These are phyloP conservation scores for Sebastes fasciatus DNA, from an alignment of 2,113 vertebrate genomes.

Conservation along the genomic window DNA sequence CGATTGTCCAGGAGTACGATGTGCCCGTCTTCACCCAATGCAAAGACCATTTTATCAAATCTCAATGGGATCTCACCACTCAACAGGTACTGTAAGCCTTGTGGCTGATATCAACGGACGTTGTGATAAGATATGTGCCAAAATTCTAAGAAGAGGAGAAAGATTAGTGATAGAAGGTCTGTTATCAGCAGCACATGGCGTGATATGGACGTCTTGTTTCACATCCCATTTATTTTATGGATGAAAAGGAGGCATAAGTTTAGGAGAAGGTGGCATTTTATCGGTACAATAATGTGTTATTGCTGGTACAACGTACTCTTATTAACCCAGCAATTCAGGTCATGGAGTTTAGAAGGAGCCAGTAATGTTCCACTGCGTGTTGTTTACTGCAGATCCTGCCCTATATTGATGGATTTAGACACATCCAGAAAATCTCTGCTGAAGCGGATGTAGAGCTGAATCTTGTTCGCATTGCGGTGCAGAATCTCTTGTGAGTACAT, in stretches of 20 bases:
- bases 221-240: not conserved
- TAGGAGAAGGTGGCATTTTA: not conserved
- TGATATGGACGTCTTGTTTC: not conserved
- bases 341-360: not conserved
- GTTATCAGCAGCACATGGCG: slow-evolving; percentile 24
- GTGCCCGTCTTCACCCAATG: slow-evolving; percentile 95
- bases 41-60: slow-evolving; percentile 94
- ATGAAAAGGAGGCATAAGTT: slow-evolving; percentile 7
- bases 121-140: not conserved
- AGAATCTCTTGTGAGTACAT: slow-evolving; percentile 93
- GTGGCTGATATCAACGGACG: not conserved
- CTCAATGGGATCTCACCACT: slow-evolving; percentile 98
- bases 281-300: not conserved
- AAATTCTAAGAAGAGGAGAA: slow-evolving; percentile 22
- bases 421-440: slow-evolving; percentile 96
- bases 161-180: slow-evolving; percentile 3
- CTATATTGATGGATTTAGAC: slow-evolving; percentile 96
- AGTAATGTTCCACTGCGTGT: not conserved
- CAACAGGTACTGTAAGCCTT: slow-evolving; percentile 88
- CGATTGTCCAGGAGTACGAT: slow-evolving; percentile 94
- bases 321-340: not conserved
- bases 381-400: slow-evolving; percentile 89
- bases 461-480: slow-evolving; percentile 96
- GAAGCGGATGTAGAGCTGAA: slow-evolving; percentile 98
- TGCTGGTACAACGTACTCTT: not conserved